Base-by-base conservation (phyloP, 2,888 invertebrate genomes). In the Folsomia manolachei region DNA sequence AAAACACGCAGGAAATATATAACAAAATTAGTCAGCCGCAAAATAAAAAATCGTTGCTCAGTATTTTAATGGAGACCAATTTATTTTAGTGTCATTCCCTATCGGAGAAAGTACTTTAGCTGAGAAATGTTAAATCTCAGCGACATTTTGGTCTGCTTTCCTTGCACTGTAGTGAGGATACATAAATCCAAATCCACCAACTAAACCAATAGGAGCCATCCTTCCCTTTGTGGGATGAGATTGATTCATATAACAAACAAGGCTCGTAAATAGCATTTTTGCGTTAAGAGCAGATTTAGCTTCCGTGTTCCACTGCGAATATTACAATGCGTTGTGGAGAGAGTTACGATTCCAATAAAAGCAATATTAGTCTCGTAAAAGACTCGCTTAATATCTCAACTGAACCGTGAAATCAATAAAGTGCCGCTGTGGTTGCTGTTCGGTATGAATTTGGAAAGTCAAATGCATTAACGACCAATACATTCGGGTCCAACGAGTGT, bases 21-120 rank as follows among this genome's bases (percentile, higher is more conserved):
- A 63, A 63, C n/a, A n/a, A 63, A 63, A 63, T 63, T 63, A 63
- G 63, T 63, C 63, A n/a, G 23, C 18, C 63, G 21, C 11, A n/a
- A 18, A 63, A 63, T 25, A 27, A 63, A 63, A 63, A 63, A 63
- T 25, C 26, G 27, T 11, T 7, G 27, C 27, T 63, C 27, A 27
- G 9, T 27, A 25, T 63, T 63, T 26, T 25, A 63, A 63, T 63
- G 27, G 9, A 63, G 11, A 27, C 26, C 63, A 63, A 63, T 63
- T 63, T 27, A 63, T 63, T 63, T 27, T n/a, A 25, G 26, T 63
- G 27, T 63, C 63, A 25, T 63, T 63, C 27, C n/a, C 27, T 9
- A 21, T 56, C 56, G 56, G 21, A 56, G 56, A 56, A 56, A 56
- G 18, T 56, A 56, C 56, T 56, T 56, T 19, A 19, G 21, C 7